Base-by-base conservation (phyloP, 2,113 vertebrate species). In the Periophthalmodon schlosseri region DNA sequence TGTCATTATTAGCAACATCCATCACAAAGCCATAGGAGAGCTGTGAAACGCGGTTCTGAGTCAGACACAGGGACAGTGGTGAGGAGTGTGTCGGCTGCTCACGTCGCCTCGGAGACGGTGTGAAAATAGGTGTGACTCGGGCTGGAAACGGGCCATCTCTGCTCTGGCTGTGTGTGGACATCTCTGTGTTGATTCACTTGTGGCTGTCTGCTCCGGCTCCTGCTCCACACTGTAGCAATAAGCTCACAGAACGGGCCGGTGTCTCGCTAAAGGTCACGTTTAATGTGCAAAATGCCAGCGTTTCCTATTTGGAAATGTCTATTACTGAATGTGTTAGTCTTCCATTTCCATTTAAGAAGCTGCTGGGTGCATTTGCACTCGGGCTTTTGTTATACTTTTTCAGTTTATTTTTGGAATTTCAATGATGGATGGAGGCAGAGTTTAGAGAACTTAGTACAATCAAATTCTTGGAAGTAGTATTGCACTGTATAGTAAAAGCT, bases 81-180 rank as follows among this genome's bases (percentile, higher is more conserved):
- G 71, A 58, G 87, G 84, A 84, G 69, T 58, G 70, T 78, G 68
- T 39, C 70, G 68, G 76, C 56, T 49, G 46, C 73, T 84, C 74
- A 69, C 10, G 80, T 77, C 74, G 69, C 85, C 70, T 8, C 80
- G 23, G 52, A 49, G 89, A 60, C 54, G 64, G 74, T 82, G 84
- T 90, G 83, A 84, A 91, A 76, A 87, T 74, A 68, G 69, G 72
- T 80, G 69, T 15, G 56, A 88, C 88, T 89, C 86, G 79, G 90
- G 87, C 91, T 88, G 83, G 80, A 89, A 91, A 89, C 86, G 69
- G 67, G 64, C 58, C 61, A 72, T 83, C 61, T 70, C 78, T 82
- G 72, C 73, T 33, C 77, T 18, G 57, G 60, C 63, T 75, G 81
- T 84, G 72, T 77, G 78, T 74, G 77, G 88, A 73, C 70, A 70